A percentile compares a stretch with the other conserved stretches of the same genome.
phyloP scores from a whole-genome alignment of 2,888 invertebrate genomes.

The Cataglyphis altisquamis region DNA sequence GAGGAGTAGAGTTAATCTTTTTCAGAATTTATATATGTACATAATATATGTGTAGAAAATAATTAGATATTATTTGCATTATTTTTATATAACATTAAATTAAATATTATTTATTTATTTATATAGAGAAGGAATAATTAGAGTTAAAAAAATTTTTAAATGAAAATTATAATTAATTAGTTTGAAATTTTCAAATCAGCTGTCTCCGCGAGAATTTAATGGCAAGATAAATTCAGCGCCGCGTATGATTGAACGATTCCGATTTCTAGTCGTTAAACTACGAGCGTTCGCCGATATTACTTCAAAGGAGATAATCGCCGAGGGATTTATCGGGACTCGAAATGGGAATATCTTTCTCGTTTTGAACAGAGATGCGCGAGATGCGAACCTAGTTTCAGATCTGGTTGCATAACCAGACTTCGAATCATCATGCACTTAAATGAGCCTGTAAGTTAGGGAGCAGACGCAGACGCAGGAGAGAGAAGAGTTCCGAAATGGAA shows the following conservation, averaged over 20 bases:
- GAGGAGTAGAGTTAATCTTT: neutral
- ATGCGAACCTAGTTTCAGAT: constrained; percentile 55
- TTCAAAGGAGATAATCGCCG: constrained; percentile 43
- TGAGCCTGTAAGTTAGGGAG: constrained; percentile 62
- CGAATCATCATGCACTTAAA: constrained; percentile 70
- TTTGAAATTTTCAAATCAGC: constrained; percentile 33
- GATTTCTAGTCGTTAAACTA: constrained; percentile 60
- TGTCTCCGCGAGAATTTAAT: constrained; percentile 24
- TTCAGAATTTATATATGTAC: neutral
- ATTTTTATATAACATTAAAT: neutral
- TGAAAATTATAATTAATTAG: neutral
- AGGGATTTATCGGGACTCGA: constrained; percentile 44
- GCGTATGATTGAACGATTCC: constrained; percentile 25
- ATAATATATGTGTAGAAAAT: neutral
- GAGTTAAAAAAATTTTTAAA: neutral
- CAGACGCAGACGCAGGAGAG: constrained; percentile 10
- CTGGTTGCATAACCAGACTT: constrained; percentile 51
- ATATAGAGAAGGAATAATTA: neutral
- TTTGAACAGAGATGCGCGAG: constrained; percentile 23
- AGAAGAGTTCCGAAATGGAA: constrained; percentile 45
- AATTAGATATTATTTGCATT: neutral
- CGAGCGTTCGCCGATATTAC: constrained; percentile 32
- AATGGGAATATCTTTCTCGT: constrained; percentile 48
- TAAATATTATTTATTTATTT: neutral
- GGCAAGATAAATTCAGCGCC: constrained; percentile 24